Base-by-base conservation (phyloP, 2,888 invertebrate species). In the Eumerus sabulonum region DNA sequence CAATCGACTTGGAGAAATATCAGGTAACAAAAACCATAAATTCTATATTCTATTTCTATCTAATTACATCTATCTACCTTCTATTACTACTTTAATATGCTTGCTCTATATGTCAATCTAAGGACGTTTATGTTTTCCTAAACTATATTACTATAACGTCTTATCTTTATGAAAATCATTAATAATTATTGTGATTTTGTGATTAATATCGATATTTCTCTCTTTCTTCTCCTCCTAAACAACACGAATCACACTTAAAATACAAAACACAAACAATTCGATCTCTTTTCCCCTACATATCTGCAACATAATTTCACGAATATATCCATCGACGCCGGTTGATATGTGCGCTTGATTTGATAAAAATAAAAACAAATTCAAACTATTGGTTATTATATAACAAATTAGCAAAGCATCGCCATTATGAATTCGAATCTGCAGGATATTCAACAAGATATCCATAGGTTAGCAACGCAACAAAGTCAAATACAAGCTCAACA, bases 371-470 rank as follows among this genome's bases (percentile, higher is more conserved):
- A n/a, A n/a, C n/a, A n/a, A n/a, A n/a, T n/a, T n/a, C n/a, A 51
- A 5, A 16, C 44, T 9, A 9, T 5, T 36, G 36, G 13, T 7
- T 13, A 42, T 16, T 18, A 40, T 14, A 7, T 35, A 51, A 54
- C 19, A 53, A 70, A 68, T 38, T 89, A 91, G 87, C 90, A 91
- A 86, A 89, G 88, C 85, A 88, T 89, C 84, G 88, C 88, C 83
- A 85, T 87, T 81, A 96, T 98, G 94, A 97, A 97, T 91, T 93
- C 93, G 90, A 97, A 95, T 91, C 93, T 98, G 86, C 94, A 95
- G 88, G 97, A 98, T 90, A 94, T 98, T 86, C 97, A 98, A 90
- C 94, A 94, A 82, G 98, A 98, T 90, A 97, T 98, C 87, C 95
- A 96, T 90, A 92, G 96, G 84, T 91, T 98, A 83, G 94, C 96